Percentiles rank a stretch among this genome's conserved stretches.
Evolutionary conservation across 2,113 vertebrate genomes (phyloP).

Genomic region (Hippocampus zosterae): DNA sequence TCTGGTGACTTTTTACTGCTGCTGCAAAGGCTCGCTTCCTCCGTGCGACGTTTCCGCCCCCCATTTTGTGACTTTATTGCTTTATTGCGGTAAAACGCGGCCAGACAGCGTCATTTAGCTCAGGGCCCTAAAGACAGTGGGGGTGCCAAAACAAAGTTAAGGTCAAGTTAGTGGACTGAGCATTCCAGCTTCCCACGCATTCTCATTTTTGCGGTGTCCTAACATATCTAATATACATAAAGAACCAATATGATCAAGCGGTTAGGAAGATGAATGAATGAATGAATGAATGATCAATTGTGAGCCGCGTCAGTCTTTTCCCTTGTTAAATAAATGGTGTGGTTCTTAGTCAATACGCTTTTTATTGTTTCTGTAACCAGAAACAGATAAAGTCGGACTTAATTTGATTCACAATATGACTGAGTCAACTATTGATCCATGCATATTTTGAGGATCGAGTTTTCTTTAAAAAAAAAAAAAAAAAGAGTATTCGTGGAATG

Average conservation of each 20-base stretch:
- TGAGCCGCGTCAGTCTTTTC: background rate
- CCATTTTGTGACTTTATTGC: constrained; percentile 67
- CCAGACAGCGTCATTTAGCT: constrained; percentile 82
- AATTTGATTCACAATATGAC: background rate
- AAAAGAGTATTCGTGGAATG: no score
- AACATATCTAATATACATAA: background rate
- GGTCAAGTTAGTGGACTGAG: constrained; percentile 93
- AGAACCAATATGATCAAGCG: background rate
- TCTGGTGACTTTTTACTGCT: background rate
- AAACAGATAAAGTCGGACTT: background rate
- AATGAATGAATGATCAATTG: background rate
- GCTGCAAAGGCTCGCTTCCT: constrained; percentile 8
- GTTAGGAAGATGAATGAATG: no score
- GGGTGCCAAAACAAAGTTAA: constrained; percentile 98
- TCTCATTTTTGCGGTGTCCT: constrained; percentile 4
- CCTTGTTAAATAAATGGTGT: background rate
- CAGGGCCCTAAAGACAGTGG: constrained; percentile 79
- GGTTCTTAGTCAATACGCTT: background rate
- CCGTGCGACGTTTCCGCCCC: constrained; percentile 20
- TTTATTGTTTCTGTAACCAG: background rate
- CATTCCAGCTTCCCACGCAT: constrained; percentile 78
- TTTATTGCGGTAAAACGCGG: constrained; percentile 68
- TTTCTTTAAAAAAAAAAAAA: no score
- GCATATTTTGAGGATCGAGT: background rate
- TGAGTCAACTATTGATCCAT: background rate